Percentiles rank a stretch among this genome's conserved stretches.
phyloP scores from a whole-genome alignment of 2,888 invertebrate species.

The Troilus luridus region DNA sequence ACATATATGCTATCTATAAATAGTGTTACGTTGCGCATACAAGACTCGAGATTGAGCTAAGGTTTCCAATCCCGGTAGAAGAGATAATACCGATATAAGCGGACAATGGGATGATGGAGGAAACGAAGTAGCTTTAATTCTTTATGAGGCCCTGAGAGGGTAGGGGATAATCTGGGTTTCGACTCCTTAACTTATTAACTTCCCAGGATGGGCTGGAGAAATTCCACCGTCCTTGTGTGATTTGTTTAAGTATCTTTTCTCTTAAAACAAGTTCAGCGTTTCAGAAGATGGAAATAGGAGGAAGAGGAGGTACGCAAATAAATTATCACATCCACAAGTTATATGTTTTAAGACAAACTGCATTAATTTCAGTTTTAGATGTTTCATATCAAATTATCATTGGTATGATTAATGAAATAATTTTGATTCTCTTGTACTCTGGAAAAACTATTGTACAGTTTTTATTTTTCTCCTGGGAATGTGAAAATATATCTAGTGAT shows the following conservation, averaged over 20 bases:
- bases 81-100: constrained; percentile 10
- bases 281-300: not conserved
- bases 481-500: too few species aligned
- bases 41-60: not conserved
- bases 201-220: not conserved
- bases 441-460: too few species aligned
- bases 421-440: too few species aligned
- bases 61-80: not conserved
- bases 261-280: not conserved
- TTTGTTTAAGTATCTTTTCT: not conserved
- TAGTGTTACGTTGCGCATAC: not conserved
- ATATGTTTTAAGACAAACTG: too few species aligned
- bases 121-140: constrained; percentile 5
- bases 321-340: too few species aligned
- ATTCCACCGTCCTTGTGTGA: not conserved
- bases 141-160: not conserved
- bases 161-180: not conserved
- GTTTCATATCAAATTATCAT: too few species aligned
- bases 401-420: too few species aligned
- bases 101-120: constrained; percentile 16
- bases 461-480: too few species aligned
- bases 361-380: too few species aligned
- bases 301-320: not conserved
- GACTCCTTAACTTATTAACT: not conserved
- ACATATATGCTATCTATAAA: too few species aligned